phyloP scores from a whole-genome alignment of 1,140 invertebrate species.

The Achatina immaculata region DNA sequence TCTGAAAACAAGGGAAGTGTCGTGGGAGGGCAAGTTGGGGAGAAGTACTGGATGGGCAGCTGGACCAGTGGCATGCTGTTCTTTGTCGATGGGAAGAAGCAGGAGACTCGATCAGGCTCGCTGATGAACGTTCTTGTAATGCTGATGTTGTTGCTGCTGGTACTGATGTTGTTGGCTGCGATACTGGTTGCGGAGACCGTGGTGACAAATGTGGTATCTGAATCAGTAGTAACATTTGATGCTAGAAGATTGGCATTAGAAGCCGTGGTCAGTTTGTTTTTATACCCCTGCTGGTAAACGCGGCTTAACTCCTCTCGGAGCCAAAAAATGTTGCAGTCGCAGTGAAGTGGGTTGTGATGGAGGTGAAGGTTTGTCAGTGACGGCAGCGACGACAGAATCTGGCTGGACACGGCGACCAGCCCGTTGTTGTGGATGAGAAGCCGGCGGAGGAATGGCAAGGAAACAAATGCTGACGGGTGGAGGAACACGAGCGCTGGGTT shows the following conservation, averaged over 20 bases:
- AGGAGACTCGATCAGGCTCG: slow-evolving; percentile 65
- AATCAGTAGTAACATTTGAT: background rate
- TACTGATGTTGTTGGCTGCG: slow-evolving; percentile 40
- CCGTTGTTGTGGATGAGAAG: slow-evolving; percentile 71
- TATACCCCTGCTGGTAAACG: background rate
- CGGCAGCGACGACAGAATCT: slow-evolving; percentile 57
- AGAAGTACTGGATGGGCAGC: slow-evolving; percentile 57
- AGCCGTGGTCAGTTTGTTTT: background rate
- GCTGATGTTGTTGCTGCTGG: background rate
- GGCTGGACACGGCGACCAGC: slow-evolving; percentile 62
- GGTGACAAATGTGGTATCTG: background rate
- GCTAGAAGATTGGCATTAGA: background rate
- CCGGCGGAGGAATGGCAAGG: slow-evolving; percentile 63
- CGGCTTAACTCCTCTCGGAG: slow-evolving; percentile 47
- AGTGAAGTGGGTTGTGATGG: slow-evolving; percentile 71
- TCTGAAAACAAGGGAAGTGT: slow-evolving; percentile 62
- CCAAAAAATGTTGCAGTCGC: slow-evolving; percentile 73
- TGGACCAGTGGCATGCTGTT: slow-evolving; percentile 58
- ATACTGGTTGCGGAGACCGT: background rate
- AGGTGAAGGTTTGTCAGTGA: slow-evolving; percentile 65
- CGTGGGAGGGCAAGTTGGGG: slow-evolving; percentile 64
- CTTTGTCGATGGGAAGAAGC: slow-evolving; percentile 49
- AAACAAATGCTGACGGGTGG: slow-evolving; percentile 68
- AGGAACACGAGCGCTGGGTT: slow-evolving; percentile 70
- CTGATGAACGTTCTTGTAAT: slow-evolving; percentile 41